Evolutionary conservation across 2,113 vertebrate genomes (phyloP), one percentile per base, ranked within the genome.

Genomic region (Antigone vipio): DNA sequence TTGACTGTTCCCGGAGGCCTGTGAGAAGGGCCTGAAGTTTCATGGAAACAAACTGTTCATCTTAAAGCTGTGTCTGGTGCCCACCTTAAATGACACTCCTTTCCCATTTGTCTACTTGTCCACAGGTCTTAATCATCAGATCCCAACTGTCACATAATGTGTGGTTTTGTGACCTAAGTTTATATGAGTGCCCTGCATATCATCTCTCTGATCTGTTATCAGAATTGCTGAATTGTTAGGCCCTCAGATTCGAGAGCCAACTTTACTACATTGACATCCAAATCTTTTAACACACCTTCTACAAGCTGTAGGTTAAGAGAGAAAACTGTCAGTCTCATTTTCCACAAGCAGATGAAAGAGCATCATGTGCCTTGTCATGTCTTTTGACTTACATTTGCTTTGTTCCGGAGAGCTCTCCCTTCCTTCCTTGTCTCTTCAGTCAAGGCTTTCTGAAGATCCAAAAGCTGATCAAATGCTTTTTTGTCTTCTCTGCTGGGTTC

Each of bases 401-500:
- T 99, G 89, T 98, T 98, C 59, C 99, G 96, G 32, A 99, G 98
- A 59, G 98, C 97, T 87, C 98, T 98, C 47, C 98, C 98, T 55
- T 98, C 98, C 85, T 94, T 98, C 42, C 58, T 96, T 15, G 84
- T 89, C 60, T 96, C 98, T 96, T 98, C 96, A 40, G 96, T 66
- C 89, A 98, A 53, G 1, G 74, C 80, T 96, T 98, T 97, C 97
- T 99, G 98, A 96, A 98, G 98, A 85, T 98, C 97, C 96, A 99
- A 53, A 92, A 99, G 92, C 58, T 97, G 94, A 45, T 98, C 97
- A 90, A 99, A 99, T 40, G 97, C 98, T 76, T 94, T 98, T 96
- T 98, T 98, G 97, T 99, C 99, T 64, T 98, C 98, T 59, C 96
- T 92, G 97, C 98, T 99, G 52, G 98, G 98, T 55, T 98, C 98